These are phyloP conservation scores for Epinephelus awoara DNA, from an alignment of 2,797 vertebrate genomes.

Conservation along the genomic window DNA sequence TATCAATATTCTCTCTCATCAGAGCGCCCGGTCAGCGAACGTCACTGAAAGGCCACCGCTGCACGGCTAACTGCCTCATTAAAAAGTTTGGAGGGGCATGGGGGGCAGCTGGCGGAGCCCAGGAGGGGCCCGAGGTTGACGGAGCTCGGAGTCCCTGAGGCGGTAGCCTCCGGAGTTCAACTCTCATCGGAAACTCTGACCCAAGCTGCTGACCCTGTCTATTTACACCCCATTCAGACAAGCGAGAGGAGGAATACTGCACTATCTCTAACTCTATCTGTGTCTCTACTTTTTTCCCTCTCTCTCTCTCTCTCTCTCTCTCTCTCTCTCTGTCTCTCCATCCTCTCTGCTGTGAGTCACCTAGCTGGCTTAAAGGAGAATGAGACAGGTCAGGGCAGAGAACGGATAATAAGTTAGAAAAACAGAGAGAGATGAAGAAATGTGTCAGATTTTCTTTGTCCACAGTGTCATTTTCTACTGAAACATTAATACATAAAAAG, in stretches of 20 bases:
- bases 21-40: slow-evolving; percentile 72
- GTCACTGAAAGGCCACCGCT: slow-evolving; percentile 76
- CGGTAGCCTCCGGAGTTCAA: slow-evolving; percentile 71
- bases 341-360: slow-evolving; percentile 22
- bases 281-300: slow-evolving; percentile 4
- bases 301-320: background rate
- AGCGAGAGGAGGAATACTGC: slow-evolving; percentile 43
- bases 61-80: slow-evolving; percentile 81
- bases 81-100: slow-evolving; percentile 81
- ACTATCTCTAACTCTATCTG: slow-evolving; percentile 27
- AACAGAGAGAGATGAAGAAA: slow-evolving; percentile 5
- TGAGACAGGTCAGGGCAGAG: slow-evolving; percentile 18
- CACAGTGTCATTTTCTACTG: background rate
- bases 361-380: slow-evolving; percentile 17
- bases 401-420: slow-evolving; percentile 39
- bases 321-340: background rate
- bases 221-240: slow-evolving; percentile 74
- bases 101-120: slow-evolving; percentile 53
- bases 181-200: slow-evolving; percentile 72
- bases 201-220: slow-evolving; percentile 69
- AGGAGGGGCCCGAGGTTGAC: slow-evolving; percentile 63
- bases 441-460: background rate
- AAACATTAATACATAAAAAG: background rate
- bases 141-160: slow-evolving; percentile 61
- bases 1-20: slow-evolving; percentile 85